Percentiles rank a stretch among this genome's conserved stretches.
These are phyloP conservation scores for Cryptus armator DNA, from an alignment of 2,888 invertebrate species.

Conservation along the genomic window DNA sequence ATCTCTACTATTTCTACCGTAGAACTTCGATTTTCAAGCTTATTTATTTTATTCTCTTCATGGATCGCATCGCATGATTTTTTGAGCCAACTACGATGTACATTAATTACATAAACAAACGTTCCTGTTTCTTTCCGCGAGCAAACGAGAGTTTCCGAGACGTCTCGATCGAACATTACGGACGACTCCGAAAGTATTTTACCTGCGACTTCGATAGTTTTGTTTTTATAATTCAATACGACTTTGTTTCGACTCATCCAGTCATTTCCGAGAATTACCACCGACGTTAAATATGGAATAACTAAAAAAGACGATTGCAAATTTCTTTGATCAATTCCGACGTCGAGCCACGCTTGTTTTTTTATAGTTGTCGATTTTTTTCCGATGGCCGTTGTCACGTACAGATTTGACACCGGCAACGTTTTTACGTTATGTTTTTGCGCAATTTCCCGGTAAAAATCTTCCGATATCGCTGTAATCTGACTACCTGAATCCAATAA, in stretches of 20 bases:
- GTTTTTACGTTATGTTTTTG: background rate
- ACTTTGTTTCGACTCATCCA: slow-evolving; percentile 20
- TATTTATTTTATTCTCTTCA: too few species aligned
- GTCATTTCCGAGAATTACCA: slow-evolving; percentile 8
- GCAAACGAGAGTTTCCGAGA: background rate
- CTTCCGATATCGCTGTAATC: background rate
- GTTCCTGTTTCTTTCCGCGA: background rate
- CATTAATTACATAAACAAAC: background rate
- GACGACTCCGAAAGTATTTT: background rate
- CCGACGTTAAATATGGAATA: background rate
- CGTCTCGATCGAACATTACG: background rate
- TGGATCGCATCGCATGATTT: too few species aligned
- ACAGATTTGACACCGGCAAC: background rate
- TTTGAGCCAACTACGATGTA: background rate
- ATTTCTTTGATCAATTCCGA: background rate
- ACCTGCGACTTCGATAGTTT: background rate
- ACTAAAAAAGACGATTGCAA: background rate
- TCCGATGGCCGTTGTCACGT: background rate
- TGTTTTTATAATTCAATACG: slow-evolving; percentile 28
- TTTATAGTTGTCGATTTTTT: slow-evolving; percentile 12
- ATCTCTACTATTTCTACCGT: too few species aligned
- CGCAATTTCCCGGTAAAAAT: background rate
- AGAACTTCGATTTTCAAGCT: too few species aligned
- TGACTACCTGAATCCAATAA: background rate
- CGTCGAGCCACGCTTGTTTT: background rate